Conservation (phyloP, 2,888 invertebrate species). For the Athalia rosae region DNA sequence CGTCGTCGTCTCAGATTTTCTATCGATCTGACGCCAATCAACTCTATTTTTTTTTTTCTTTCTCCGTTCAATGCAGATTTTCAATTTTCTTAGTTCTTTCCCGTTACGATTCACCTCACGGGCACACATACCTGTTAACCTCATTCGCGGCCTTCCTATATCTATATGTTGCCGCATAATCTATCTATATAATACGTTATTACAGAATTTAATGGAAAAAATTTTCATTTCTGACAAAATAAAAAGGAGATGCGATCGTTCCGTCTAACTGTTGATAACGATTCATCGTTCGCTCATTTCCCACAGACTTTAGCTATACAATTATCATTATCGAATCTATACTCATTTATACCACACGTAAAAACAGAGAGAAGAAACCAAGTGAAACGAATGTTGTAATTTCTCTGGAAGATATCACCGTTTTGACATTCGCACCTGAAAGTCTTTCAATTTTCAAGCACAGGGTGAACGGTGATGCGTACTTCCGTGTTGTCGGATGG, state of each 20-base stretch:
- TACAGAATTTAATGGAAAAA: conserved; percentile 26
- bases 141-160: background rate
- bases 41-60: conserved; percentile 20
- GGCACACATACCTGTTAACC: background rate
- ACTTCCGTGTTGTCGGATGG: conserved; percentile 36
- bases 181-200: background rate
- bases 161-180: background rate
- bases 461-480: conserved; percentile 43
- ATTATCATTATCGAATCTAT: background rate
- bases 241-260: background rate
- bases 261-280: conserved; percentile 5
- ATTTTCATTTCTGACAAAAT: conserved; percentile 22
- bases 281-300: background rate
- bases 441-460: conserved; percentile 51
- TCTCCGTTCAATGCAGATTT: conserved; percentile 31
- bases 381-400: background rate
- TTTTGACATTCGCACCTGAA: conserved; percentile 48
- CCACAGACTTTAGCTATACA: background rate
- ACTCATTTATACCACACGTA: background rate
- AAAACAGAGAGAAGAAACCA: background rate
- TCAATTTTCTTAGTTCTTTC: conserved; percentile 14
- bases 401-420: conserved; percentile 10
- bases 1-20: conserved; percentile 10
- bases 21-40: background rate
- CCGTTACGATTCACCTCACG: background rate